Evolutionary conservation across 2,797 vertebrate genomes (phyloP), one percentile per base, ranked within the genome.

Genomic region (Xenops minutus): DNA sequence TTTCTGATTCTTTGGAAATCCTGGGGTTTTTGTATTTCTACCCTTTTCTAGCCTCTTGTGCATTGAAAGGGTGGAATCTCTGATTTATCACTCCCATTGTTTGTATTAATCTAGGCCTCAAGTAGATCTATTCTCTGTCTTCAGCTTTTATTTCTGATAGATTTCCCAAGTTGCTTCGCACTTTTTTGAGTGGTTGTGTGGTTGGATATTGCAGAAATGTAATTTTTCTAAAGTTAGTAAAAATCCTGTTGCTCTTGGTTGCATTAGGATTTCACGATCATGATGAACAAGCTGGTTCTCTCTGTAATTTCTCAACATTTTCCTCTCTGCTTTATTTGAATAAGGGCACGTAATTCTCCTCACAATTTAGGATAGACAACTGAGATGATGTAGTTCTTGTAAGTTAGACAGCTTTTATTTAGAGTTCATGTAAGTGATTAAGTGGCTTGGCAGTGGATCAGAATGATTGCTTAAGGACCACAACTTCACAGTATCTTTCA

Each of bases 381-480:
- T 84, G 90, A 86, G 89, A 69, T 86, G 69, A 86, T 90, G 88
- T 66, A 78, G 78, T 61, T 78, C 68, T 89, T 91, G 18, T 80
- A 64, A 91, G 62, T 59, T 63, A 67, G 84, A 34, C 51, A 73
- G 85, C 73, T 95, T 93, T 92, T 92, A 73, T 94, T 88, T 86
- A 13, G 32, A 81, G 23, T 84, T 69, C 64, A 29, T 92, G 74
- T 52, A 82, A 84, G 51, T 81, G 74, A 93, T 94, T 91, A 95
- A 85, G 89, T 72, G 94, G 84, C 76, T 97, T 96, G 93, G 95
- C 95, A 94, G 93, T 89, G 37, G 36, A 58, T 94, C 95, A 94
- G 76, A 73, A 59, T 14, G 92, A 82, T 87, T 96, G 78, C 88
- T 90, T 92, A 91, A 95, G 90, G 89, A 64, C 81, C 4, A 1